Conservation (phyloP, 2,797 vertebrate species). For the Megalops cyprinoides region DNA sequence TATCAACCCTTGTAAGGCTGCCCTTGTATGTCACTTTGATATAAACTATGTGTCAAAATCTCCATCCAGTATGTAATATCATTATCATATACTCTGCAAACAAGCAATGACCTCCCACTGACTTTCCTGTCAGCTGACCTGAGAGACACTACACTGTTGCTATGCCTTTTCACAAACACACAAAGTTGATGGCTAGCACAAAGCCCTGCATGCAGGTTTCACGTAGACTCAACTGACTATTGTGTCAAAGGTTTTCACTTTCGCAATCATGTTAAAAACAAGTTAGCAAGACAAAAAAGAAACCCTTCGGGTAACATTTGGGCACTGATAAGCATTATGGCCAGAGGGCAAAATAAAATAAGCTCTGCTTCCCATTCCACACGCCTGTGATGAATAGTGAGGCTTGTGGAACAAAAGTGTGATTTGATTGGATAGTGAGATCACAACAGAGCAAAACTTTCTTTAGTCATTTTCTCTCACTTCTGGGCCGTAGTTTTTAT, state of each 20-base stretch:
- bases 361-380: constrained; percentile 65
- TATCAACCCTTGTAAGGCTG: not conserved
- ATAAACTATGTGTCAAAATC: constrained; percentile 11
- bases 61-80: constrained; percentile 7
- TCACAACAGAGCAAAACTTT: constrained; percentile 45
- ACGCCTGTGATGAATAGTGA: constrained; percentile 62
- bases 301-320: too few species aligned
- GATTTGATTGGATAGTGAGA: constrained; percentile 28
- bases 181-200: not conserved
- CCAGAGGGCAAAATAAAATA: constrained; percentile 66
- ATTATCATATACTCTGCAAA: constrained; percentile 9
- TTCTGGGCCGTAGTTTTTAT: constrained; percentile 39
- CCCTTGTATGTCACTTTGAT: constrained; percentile 22
- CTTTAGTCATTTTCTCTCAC: constrained; percentile 51
- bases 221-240: not conserved
- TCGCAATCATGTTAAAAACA: too few species aligned
- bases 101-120: not conserved
- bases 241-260: not conserved
- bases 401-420: constrained; percentile 58
- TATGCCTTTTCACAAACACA: not conserved
- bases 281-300: too few species aligned
- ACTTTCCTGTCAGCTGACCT: not conserved
- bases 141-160: not conserved
- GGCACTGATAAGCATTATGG: constrained; percentile 56
- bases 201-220: not conserved